Evolutionary conservation across 2,888 invertebrate genomes (phyloP).

Genomic region (Lutraria lutraria): DNA sequence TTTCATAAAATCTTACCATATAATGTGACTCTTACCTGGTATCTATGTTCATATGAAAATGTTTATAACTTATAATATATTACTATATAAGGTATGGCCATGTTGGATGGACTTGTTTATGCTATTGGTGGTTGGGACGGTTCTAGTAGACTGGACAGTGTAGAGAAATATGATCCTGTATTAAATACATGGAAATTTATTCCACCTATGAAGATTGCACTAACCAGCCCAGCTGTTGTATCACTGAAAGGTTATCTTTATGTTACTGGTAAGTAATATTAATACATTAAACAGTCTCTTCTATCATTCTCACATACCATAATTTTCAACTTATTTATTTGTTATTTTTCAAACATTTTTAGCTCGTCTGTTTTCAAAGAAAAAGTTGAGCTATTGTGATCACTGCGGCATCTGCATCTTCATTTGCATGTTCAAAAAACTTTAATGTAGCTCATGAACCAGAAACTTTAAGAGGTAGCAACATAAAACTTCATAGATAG

Average conservation of each 20-base stretch:
- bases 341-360: too few relatives aligned
- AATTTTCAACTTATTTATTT: background rate
- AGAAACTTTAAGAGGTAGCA: too few relatives aligned
- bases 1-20: too few relatives aligned
- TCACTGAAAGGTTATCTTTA: conserved; percentile 87
- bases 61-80: background rate
- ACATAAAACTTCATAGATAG: too few relatives aligned
- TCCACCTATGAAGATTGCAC: conserved; percentile 87
- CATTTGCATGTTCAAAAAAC: too few relatives aligned
- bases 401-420: too few relatives aligned
- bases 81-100: conserved; percentile 86
- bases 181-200: conserved; percentile 87
- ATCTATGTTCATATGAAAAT: background rate
- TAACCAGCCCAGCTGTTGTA: conserved; percentile 88
- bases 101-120: conserved; percentile 88
- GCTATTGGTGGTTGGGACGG: conserved; percentile 88
- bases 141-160: conserved; percentile 86
- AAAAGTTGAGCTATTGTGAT: too few relatives aligned
- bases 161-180: conserved; percentile 87
- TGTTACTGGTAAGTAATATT: conserved; percentile 86
- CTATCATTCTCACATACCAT: background rate
- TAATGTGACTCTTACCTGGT: background rate
- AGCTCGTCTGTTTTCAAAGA: too few relatives aligned
- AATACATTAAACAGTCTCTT: background rate
- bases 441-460: too few relatives aligned